Evolutionary conservation across 2,113 vertebrate species (phyloP).

Genomic region (Gambusia holbrooki): DNA sequence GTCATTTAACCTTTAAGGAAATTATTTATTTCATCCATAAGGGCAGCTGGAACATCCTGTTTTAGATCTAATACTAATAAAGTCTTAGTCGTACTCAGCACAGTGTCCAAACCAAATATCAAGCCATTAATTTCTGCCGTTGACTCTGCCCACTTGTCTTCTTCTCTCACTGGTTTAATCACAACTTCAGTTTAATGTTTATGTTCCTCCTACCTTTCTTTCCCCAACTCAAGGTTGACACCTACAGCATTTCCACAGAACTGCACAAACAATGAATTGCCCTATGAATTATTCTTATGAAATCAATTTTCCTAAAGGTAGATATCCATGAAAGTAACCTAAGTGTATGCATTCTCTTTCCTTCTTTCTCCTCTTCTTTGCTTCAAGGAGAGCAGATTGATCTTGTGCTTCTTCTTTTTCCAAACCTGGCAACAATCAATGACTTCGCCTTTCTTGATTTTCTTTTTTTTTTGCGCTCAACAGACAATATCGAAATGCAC

Average conservation of each 20-base stretch:
- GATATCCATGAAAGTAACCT: not conserved
- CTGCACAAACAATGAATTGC: constrained; percentile 7
- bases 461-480: not conserved
- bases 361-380: not conserved
- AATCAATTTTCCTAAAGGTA: constrained; percentile 6
- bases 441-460: constrained; percentile 6
- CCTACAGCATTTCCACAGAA: constrained; percentile 27
- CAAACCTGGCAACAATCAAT: constrained; percentile 9
- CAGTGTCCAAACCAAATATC: constrained; percentile 23
- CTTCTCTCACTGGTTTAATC: constrained; percentile 6
- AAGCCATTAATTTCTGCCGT: constrained; percentile 8
- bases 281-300: constrained; percentile 2
- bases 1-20: constrained; percentile 60
- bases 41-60: constrained; percentile 41
- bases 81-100: constrained; percentile 35
- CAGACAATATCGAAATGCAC: constrained; percentile 1
- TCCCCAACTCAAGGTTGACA: constrained; percentile 48
- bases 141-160: constrained; percentile 29
- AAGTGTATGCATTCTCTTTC: not conserved
- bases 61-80: constrained; percentile 36
- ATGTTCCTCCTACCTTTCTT: not conserved
- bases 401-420: not conserved
- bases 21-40: constrained; percentile 49
- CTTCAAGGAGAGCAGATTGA: constrained; percentile 19
- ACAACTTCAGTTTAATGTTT: not conserved